These are phyloP conservation scores for Pipa parva DNA, from an alignment of 2,113 vertebrate genomes.

Conservation along the genomic window DNA sequence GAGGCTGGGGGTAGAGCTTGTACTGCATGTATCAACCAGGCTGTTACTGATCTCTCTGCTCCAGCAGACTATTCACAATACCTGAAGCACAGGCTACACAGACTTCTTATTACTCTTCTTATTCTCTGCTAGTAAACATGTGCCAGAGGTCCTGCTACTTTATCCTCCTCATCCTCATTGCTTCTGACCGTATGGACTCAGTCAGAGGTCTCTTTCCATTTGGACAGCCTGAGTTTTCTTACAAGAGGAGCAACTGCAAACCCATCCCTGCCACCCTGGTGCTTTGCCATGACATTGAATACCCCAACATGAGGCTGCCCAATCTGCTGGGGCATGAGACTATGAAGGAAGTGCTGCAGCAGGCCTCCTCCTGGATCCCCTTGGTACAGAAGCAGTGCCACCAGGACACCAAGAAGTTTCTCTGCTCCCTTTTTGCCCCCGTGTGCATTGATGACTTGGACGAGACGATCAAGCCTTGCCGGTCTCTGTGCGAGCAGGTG, in stretches of 20 bases:
- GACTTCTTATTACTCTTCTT: background rate
- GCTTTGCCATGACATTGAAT: slow-evolving; percentile 91
- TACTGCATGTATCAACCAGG: too few relatives aligned
- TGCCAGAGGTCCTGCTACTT: slow-evolving; percentile 47
- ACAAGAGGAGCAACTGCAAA: slow-evolving; percentile 89
- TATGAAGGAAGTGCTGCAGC: slow-evolving; percentile 91
- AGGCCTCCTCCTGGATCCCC: slow-evolving; percentile 94
- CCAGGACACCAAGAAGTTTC: slow-evolving; percentile 94
- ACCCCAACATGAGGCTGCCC: slow-evolving; percentile 90
- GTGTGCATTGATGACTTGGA: slow-evolving; percentile 92
- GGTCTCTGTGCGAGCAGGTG: slow-evolving; percentile 89
- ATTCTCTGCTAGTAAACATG: slow-evolving; percentile 53
- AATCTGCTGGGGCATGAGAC: slow-evolving; percentile 96
- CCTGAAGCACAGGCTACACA: background rate
- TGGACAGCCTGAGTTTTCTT: slow-evolving; percentile 80
- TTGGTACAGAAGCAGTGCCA: slow-evolving; percentile 94
- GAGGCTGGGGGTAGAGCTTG: slow-evolving; percentile 39
- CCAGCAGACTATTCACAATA: too few relatives aligned
- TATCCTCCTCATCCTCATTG: slow-evolving; percentile 56
- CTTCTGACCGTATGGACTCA: slow-evolving; percentile 63
- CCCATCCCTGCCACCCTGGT: slow-evolving; percentile 81
- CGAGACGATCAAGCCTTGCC: slow-evolving; percentile 91
- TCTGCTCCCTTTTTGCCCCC: slow-evolving; percentile 94
- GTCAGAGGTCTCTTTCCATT: slow-evolving; percentile 80
- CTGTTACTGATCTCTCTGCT: background rate